Base-by-base conservation (phyloP, 2,113 vertebrate genomes). In the Prolemur simus region DNA sequence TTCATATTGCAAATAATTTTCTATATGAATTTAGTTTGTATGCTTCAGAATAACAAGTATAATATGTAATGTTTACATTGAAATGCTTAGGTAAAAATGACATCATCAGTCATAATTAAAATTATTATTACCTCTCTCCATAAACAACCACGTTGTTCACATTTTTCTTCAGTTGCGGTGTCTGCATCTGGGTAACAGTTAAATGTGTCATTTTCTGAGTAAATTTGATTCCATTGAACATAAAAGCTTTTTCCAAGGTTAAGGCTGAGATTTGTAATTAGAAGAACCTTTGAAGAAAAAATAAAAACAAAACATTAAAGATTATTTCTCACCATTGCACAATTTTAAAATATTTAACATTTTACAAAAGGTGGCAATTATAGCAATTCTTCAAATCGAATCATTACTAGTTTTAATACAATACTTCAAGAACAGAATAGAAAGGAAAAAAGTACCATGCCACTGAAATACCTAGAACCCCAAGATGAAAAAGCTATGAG, bases 211-310 rank as follows among this genome's bases (percentile, higher is more conserved):
- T 10, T 78, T n/a, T 96, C 49, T 58, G 20, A 71, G 23, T 94
- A 95, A 91, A 1, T 0, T 91, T 96, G 78, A 49, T 34, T 60
- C 97, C 97, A 97, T 27, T 27, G 64, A 87, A 98, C 32, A 1
- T 4, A 20, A 89, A 97, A 98, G 23, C 0, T 97, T 77, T 0
- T 34, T 77, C 97, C 96, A 80, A 98, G 97, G 39, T 92, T 96
- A 17, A 97, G 52, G 0, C 4, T 87, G 45, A 98, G 95, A 76
- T 2, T 8, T 0, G 29, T 17, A 95, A 98, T 98, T 54, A 80
- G 15, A n/a, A 98, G 96, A 96, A 56, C 5, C 97, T 98, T 91
- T 87, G 80, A 91, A 95, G 58, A 34, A 71, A 52, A 89, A n/a
- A 58, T 0, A 5, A 25, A 25, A 12, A n/a, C 29, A 49, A 34